A percentile compares a stretch with the other conserved stretches of the same genome.
Conservation (phyloP, 2,888 invertebrate genomes). For the Silvanus unidentatus region DNA sequence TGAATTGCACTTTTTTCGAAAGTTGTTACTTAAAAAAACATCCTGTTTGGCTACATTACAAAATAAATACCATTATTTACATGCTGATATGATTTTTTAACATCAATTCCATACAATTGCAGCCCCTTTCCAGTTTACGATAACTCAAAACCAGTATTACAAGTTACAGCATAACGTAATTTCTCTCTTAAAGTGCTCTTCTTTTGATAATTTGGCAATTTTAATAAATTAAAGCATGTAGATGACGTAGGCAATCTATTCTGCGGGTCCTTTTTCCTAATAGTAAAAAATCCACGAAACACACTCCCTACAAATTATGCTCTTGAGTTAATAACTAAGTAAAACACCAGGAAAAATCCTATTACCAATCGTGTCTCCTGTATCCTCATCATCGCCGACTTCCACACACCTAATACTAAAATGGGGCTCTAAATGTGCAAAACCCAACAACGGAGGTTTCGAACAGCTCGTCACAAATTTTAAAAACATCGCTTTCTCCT, state of each 20-base stretch:
- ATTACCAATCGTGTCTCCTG: conserved; percentile 79
- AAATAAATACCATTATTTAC: conserved; percentile 2
- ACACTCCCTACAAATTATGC: conserved; percentile 68
- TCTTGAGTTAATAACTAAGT: conserved; percentile 9
- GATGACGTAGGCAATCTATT: conserved; percentile 97
- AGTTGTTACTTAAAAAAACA: too few species aligned
- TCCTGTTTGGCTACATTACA: neutral
- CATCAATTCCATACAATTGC: conserved; percentile 16
- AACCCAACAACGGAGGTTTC: conserved; percentile 92
- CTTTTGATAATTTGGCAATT: conserved; percentile 97
- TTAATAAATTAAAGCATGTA: conserved; percentile 97
- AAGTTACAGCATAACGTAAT: conserved; percentile 92
- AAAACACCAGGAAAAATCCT: too few species aligned
- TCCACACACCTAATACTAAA: conserved; percentile 99
- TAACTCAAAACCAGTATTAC: conserved; percentile 98
- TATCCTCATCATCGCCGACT: conserved; percentile 95
- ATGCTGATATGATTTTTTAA: conserved; percentile 16
- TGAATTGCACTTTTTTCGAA: conserved; percentile 4
- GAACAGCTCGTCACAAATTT: conserved; percentile 88
- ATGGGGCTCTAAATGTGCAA: conserved; percentile 93
- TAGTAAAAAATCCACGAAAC: conserved; percentile 95
- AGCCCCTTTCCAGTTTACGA: conserved; percentile 56
- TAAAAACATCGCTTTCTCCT: conserved; percentile 88
- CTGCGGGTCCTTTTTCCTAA: conserved; percentile 88
- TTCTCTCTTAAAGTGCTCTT: conserved; percentile 93